Base-by-base conservation (phyloP, 2,113 vertebrate genomes). In the Dolichotis patagonum region DNA sequence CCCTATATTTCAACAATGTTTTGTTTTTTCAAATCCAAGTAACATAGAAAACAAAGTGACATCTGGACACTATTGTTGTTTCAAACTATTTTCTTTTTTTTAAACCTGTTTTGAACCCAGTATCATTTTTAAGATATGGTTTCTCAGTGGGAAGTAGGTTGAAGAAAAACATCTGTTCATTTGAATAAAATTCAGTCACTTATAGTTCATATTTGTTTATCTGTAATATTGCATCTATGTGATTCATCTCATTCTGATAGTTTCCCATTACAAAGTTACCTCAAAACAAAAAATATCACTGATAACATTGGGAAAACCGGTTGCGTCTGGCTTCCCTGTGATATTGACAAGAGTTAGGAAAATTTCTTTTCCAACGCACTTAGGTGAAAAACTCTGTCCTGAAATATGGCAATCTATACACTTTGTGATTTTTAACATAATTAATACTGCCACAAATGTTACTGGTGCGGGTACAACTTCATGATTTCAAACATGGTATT, bases 401-500 rank as follows among this genome's bases (percentile, higher is more conserved):
- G 13, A 97, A 88, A 86, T 46, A 71, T 10, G 35, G 90, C 62
- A 88, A 88, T 3, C 63, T 43, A 87, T 58, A 86, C 20, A 54
- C 63, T 83, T 78, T 30, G 82, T 77, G 75, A 90, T 49, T 85
- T 94, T 83, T 89, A 85, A 91, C 16, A 22, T 32, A 90, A 88
- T 78, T 94, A 91, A 54, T 88, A 16, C 24, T 82, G 85, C 54
- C 62, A 85, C 82, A 75, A 80, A 56, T 60, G 71, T 81, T 85
- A 58, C 71, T 65, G 65, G 88, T 86, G 7, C 63, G 69, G 81
- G 46, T 6, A 67, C 69, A 90, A 85, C 24, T 71, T 83, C 7
- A 20, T 35, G 81, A 75, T 94, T 71, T 60, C 93, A 94, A 90
- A 65, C 71, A 80, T 41, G 35, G 38, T 88, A 54, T 94, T 93